Evolutionary conservation across 2,888 invertebrate species (phyloP).

Genomic region (Liodrosophila aerea): DNA sequence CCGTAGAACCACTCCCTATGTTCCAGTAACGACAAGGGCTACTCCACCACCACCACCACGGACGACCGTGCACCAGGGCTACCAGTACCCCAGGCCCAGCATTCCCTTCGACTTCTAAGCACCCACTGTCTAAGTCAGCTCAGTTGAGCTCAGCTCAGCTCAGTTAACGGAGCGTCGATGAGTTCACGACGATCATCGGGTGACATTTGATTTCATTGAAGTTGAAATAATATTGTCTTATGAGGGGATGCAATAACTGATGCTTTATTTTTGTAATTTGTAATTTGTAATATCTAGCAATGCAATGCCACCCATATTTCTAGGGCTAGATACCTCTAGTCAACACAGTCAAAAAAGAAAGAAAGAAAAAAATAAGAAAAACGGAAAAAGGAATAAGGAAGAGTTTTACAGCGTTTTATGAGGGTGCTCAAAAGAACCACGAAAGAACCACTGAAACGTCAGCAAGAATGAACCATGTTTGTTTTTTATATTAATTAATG

Average conservation of each 20-base stretch:
- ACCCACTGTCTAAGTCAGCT: constrained; percentile 15
- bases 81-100: constrained; percentile 77
- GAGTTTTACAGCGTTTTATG: constrained; percentile 56
- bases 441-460: constrained; percentile 51
- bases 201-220: constrained; percentile 57
- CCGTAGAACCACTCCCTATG: constrained; percentile 52
- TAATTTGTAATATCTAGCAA: constrained; percentile 67
- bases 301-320: constrained; percentile 78
- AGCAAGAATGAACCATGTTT: constrained; percentile 66
- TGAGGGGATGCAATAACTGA: constrained; percentile 56
- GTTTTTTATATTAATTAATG: constrained; percentile 68
- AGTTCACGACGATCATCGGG: constrained; percentile 40
- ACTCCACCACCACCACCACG: constrained; percentile 47
- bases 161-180: constrained; percentile 33
- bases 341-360: constrained; percentile 74
- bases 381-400: constrained; percentile 12
- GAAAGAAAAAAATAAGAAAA: background rate
- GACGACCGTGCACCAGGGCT: constrained; percentile 69
- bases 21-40: constrained; percentile 58
- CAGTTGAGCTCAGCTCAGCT: constrained; percentile 15
- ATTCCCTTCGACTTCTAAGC: constrained; percentile 78
- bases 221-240: constrained; percentile 52
- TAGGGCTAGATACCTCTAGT: constrained; percentile 82
- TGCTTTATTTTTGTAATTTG: constrained; percentile 37
- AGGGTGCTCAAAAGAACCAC: constrained; percentile 47